A percentile compares a stretch with the other conserved stretches of the same genome.
These are phyloP conservation scores for Pandemis heparana DNA, from an alignment of 2,888 invertebrate genomes.

Conservation along the genomic window DNA sequence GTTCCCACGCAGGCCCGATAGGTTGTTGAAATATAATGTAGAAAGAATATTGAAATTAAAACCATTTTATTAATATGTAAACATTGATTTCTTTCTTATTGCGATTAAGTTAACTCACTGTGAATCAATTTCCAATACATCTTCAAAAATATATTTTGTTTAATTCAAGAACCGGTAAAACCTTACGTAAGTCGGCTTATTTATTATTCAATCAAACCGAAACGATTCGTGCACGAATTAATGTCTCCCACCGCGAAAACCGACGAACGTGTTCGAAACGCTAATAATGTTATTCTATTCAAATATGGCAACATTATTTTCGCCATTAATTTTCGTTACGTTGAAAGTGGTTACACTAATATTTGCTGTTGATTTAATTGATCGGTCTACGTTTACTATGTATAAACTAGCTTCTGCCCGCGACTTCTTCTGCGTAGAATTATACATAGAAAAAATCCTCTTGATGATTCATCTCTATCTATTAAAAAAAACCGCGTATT, in stretches of 20 bases:
- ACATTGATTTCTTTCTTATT: too few relatives aligned
- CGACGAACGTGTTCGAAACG: constrained; percentile 8
- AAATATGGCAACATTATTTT: constrained; percentile 15
- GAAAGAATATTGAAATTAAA: not conserved
- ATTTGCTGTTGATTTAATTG: not conserved
- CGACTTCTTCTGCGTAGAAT: too few relatives aligned
- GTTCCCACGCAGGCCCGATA: too few relatives aligned
- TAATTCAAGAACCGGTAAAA: not conserved
- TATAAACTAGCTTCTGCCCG: too few relatives aligned
- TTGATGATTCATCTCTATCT: too few relatives aligned
- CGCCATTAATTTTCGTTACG: not conserved
- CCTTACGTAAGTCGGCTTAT: constrained; percentile 10
- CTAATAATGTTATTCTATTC: constrained; percentile 21
- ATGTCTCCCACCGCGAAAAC: constrained; percentile 22
- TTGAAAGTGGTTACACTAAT: not conserved
- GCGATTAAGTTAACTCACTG: too few relatives aligned
- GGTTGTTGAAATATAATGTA: too few relatives aligned
- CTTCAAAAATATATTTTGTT: not conserved
- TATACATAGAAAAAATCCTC: too few relatives aligned
- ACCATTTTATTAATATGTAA: too few relatives aligned
- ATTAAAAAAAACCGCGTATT: too few relatives aligned
- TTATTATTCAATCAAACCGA: constrained; percentile 13
- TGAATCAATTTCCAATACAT: too few relatives aligned
- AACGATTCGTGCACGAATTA: constrained; percentile 19
- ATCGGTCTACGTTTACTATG: not conserved